Conservation (phyloP, 30 jellyfish, hydroid and myxozoan species). For the Chrysaora quinquecirrha region DNA sequence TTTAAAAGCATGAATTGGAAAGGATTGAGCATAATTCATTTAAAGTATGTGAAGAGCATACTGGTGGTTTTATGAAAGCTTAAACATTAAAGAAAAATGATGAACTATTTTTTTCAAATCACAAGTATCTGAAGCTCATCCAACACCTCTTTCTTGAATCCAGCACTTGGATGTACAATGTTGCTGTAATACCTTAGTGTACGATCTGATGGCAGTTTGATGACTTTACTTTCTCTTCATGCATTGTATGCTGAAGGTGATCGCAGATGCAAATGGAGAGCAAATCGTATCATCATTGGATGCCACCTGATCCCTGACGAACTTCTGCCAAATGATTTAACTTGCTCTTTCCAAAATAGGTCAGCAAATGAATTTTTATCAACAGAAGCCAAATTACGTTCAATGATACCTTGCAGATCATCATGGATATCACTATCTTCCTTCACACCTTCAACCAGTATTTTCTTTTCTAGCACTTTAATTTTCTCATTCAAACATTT, state of each 20-base stretch:
- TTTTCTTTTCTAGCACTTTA: slow-evolving; percentile 1
- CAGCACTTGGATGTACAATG: slow-evolving; percentile 53
- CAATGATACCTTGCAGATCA: slow-evolving; percentile 7
- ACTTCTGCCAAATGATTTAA: slow-evolving; percentile 25
- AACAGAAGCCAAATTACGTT: neutral
- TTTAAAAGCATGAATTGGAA: no score
- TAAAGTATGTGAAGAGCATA: no score
- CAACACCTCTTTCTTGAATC: slow-evolving; percentile 38
- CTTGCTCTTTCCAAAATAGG: slow-evolving; percentile 53
- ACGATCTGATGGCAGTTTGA: slow-evolving; percentile 32
- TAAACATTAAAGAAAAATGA: no score
- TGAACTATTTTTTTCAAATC: no score
- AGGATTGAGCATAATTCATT: no score
- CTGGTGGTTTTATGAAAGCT: slow-evolving; percentile 4
- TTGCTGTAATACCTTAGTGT: slow-evolving; percentile 34
- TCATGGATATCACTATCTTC: slow-evolving; percentile 11
- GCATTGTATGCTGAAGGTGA: slow-evolving; percentile 63
- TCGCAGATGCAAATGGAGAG: slow-evolving; percentile 45
- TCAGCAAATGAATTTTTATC: slow-evolving; percentile 14
- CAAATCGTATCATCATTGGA: slow-evolving; percentile 57
- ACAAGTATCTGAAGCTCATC: slow-evolving; percentile 49
- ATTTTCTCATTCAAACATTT: slow-evolving; percentile 27
- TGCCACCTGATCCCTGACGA: slow-evolving; percentile 6
- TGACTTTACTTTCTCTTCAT: slow-evolving; percentile 37
- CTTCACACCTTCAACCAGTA: slow-evolving; percentile 19